Evolutionary conservation across 2,888 invertebrate species (phyloP), one percentile per base, ranked within the genome.

Genomic region (Sarcophaga subvicina): DNA sequence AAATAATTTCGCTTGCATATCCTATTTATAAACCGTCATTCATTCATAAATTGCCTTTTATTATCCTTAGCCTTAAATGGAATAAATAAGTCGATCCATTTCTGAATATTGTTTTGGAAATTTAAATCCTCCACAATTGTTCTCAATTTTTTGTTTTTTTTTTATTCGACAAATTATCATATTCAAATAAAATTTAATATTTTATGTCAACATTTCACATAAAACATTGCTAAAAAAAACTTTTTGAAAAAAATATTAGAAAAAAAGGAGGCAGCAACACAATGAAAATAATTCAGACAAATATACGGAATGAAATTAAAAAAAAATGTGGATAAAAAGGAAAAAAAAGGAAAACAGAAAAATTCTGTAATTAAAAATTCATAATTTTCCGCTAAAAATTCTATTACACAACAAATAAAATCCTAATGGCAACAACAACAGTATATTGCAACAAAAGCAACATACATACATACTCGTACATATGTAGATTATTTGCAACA

Each of bases 361-460:
- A 78, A 25, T 67, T 45, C 22, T 11, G 80, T 80, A 86, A 86
- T 86, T 86, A 86, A 86, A 83, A 86, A 83, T 83, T 80, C 80
- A 86, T 86, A 86, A 86, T 83, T 83, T 83, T 86, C 86, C 86
- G 86, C 66, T 85, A 72, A 84, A 87, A 81, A 66, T 83, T 82
- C 77, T 85, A 85, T 85, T 78, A 83, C 3, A 27, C 81, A 79
- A 75, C 63, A 85, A 78, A 25, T 25, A 79, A 82, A 80, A 80
- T 78, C 75, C 70, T 76, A 71, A 66, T 75, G 64, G 64, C 22
- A 22, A 22, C 22, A 22, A 22, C 22, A 22, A 22, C 22, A 27
- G 22, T 17, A 45, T 62, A 72, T 20, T 49, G 73, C 37, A 78
- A 69, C 62, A 49, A 49, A 0, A 49, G 49, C 49, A 49, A 14